Base-by-base conservation (phyloP, 92 coral and sea anemone species). In the Zoanthus sociatus region DNA sequence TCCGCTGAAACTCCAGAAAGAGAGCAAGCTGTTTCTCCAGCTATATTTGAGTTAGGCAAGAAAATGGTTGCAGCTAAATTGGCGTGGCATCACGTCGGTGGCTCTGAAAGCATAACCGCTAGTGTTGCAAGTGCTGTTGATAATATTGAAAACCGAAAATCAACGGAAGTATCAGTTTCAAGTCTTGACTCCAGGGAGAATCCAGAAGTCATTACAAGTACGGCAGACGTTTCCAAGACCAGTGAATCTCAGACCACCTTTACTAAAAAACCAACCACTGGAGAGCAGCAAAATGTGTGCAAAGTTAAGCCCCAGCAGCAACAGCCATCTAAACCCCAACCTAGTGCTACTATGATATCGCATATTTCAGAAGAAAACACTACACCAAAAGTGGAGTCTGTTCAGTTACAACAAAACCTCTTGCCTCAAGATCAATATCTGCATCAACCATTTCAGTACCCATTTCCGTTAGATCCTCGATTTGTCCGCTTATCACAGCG, bases 221-320 rank as follows among this genome's bases (percentile, higher is more conserved):
- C 90, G 71, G 79, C 89, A 16, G 98, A 94, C 33, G 91, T 90
- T 3, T 56, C 91, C 50, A 94, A 94, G 77, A 77, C 98, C 12
- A 21, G 89, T 14, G 98, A 94, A 48, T 77, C 92, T 26, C 83
- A 89, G 37, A 93, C 90, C 88, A 83, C 87, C n/a, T 82, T 91
- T 55, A 77, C 82, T 18, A 97, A 97, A 88, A 97, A 97, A 86
- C 61, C 98, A 20, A 88, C 93, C 63, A 85, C 85, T 32, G 95
- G 90, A 26, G 99, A 95, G 70, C 99, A 97, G 83, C 99, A 97
- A 48, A 95, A 95, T 70, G 98, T 93, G 30, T 95, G 98, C 81
- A 97, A 97, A 84, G 98, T 97, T 12, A 97, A 97, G 74, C 98
- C 99, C 17, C 99, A 97, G 79, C 99, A 96, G 83, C 98, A 95